Evolutionary conservation across 2,797 vertebrate species (phyloP), one percentile per base, ranked within the genome.

Genomic region (Nyctalus aviator): DNA sequence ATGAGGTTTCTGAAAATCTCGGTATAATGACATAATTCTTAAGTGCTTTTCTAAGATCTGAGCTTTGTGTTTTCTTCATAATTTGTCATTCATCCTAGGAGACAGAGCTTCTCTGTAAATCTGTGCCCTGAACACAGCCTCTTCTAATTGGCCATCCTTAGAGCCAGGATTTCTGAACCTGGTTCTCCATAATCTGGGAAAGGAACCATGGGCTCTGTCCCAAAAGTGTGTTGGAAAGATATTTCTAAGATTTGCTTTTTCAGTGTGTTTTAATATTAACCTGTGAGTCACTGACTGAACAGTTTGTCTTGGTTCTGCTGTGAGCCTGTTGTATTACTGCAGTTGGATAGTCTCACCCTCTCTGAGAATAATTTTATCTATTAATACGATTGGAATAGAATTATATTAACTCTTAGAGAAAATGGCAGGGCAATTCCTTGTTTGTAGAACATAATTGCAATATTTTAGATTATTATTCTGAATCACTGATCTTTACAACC

Each of bases 381-480:
- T 76, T 44, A 84, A 15, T 90, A 68, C 3, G 69, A 44, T 68
- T 41, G 75, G 12, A n/a, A 87, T 89, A 90, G 69, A 81, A 72
- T 44, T 66, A 11, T 92, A 55, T 83, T 92, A 91, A 44, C 37
- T 69, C 44, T 48, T 64, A 79, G 84, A 93, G 69, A 84, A 87
- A 85, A 84, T 27, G 92, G 44, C 35, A 75, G 79, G 68, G 72
- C 79, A 92, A 57, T 88, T 79, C 27, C 7, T 75, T 93, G 41
- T 91, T 78, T 87, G 21, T 57, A 73, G 35, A 86, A n/a, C 53
- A 48, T 41, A 27, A 11, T 68, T 91, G 41, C 46, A 91, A 23
- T 91, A 53, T 86, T 77, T 94, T 73, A 73, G n/a, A 81, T 87
- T 55, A 92, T 96, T 85, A 87, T 48, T 96, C 86, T 75, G 66